phyloP scores from a whole-genome alignment of 2,797 vertebrate genomes.

The Gouania willdenowi region DNA sequence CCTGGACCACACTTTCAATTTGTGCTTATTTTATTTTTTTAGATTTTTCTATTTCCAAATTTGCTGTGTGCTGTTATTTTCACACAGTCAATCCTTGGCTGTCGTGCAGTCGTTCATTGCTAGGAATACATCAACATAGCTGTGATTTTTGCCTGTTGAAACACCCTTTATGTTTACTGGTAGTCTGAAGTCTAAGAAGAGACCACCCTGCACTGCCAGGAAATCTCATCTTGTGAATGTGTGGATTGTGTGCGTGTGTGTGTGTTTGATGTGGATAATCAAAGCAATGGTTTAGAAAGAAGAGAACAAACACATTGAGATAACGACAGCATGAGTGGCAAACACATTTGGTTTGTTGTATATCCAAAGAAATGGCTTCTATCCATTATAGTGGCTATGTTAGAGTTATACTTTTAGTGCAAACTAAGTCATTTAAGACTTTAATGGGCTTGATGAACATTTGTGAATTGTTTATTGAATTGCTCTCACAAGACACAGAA shows the following conservation, averaged over 20 bases:
- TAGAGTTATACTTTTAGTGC: conserved; percentile 47
- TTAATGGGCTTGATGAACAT: conserved; percentile 62
- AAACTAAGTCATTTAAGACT: conserved; percentile 54
- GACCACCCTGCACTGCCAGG: conserved; percentile 23
- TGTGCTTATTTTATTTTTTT: too few species aligned
- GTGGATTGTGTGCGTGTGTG: conserved; percentile 16
- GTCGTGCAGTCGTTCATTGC: too few species aligned
- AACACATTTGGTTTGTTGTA: conserved; percentile 12
- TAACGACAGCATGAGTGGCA: not conserved
- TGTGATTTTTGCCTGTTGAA: too few species aligned
- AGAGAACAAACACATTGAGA: conserved; percentile 3
- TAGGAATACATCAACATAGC: too few species aligned
- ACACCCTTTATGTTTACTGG: too few species aligned
- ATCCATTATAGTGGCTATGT: conserved; percentile 40
- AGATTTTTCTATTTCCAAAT: too few species aligned
- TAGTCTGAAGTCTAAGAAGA: too few species aligned
- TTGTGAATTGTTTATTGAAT: conserved; percentile 58
- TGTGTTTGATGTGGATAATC: conserved; percentile 19
- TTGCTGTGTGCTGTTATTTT: too few species aligned
- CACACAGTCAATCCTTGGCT: too few species aligned
- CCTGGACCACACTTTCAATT: too few species aligned
- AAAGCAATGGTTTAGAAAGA: conserved; percentile 7
- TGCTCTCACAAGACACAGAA: conserved; percentile 35
- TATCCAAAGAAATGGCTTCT: conserved; percentile 43
- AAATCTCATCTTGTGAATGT: conserved; percentile 5